Evolutionary conservation across 2,113 vertebrate species (phyloP), one percentile per base, ranked within the genome.

Genomic region (Pterocles orientalis): DNA sequence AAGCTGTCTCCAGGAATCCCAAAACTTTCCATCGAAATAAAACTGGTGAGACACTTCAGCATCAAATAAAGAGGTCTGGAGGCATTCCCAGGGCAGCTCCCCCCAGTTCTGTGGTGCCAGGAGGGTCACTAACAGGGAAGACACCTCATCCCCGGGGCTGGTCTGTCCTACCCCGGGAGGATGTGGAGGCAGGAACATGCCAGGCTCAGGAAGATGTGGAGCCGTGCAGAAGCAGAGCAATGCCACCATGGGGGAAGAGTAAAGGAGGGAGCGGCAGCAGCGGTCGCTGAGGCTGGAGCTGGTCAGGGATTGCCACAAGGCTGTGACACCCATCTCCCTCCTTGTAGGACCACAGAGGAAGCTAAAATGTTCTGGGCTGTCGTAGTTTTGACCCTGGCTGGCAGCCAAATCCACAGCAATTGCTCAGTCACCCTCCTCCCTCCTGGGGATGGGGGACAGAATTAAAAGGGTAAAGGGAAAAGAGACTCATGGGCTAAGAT

Each of bases 191-290:
- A 72, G n/a, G 51, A 29, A 7, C 1, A 9, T 47, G 8, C 12
- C 80, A 54, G 58, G n/a, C 16, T 36, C 12, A 24, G 66, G 21
- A 8, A 41, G 41, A 41, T 41, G 41, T 41, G 41, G 5, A 84
- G 21, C 20, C 1, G 0, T 31, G 65, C 39, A 51, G 60, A 48
- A 48, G 20, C 64, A 69, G 25, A 64, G 69, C 12, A 29, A 15
- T 6, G 8, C 7, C 66, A 41, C 4, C 14, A 4, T 0, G 8
- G 26, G 39, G 13, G 12, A 48, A 39, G 11, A 43, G 50, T 14
- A 31, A 76, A 58, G 34, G 29, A 88, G 24, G 50, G 45, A 48
- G 19, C 21, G 28, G 8, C 28, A 56, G 31, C 53, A 72, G 45
- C 31, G 60, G 60, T 17, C 0, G 3, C n/a, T 1, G 3, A 39